Base-by-base conservation (phyloP, 2,888 invertebrate genomes). In the Branchinecta sandiegonensis region DNA sequence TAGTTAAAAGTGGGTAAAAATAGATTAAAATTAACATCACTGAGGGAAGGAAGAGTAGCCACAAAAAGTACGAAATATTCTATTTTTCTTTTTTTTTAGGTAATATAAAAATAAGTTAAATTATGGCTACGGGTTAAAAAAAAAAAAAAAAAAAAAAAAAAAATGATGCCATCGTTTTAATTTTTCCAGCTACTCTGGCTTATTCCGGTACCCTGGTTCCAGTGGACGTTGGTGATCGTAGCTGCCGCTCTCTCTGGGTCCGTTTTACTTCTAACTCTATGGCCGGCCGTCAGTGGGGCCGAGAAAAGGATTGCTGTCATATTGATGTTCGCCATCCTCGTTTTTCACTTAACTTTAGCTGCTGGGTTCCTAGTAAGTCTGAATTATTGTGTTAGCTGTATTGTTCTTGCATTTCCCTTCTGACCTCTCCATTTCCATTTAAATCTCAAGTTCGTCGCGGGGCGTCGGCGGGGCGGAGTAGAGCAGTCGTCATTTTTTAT, bases 201-300 rank as follows among this genome's bases (percentile, higher is more conserved):
- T 0, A 89, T 96, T 74, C 79, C 77, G 65, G 79, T 85, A 13
- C 82, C 82, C 37, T 85, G 88, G 83, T 81, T 96, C 47, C 94
- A 94, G 75, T 96, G 95, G 95, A 75, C 86, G 8, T 81, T 96
- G 66, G 90, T 93, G 0, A 79, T 89, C 50, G 80, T 88, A 73
- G 93, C 90, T 0, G 88, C 93, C 0, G 79, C 86, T 48, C 79
- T 94, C 47, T 94, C 94, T 0, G 94, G 94, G 9, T 85, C 84
- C 23, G 94, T 94, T 3, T 82, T 97, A 13, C 82, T 94, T 37
- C 83, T 88, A 70, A 87, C 92, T 70, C 81, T 96, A 11, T 82
- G 89, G 76, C 91, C 94, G 0, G 86, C 90, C 0, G 80, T 85
- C 69, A 75, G 77, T 72, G 80, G 81, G 74, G 81, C 80, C 11